Percentiles rank a stretch among this genome's conserved stretches.
phyloP scores from a whole-genome alignment of 2,797 vertebrate genomes.

The Phrynocephalus guinanensis region DNA sequence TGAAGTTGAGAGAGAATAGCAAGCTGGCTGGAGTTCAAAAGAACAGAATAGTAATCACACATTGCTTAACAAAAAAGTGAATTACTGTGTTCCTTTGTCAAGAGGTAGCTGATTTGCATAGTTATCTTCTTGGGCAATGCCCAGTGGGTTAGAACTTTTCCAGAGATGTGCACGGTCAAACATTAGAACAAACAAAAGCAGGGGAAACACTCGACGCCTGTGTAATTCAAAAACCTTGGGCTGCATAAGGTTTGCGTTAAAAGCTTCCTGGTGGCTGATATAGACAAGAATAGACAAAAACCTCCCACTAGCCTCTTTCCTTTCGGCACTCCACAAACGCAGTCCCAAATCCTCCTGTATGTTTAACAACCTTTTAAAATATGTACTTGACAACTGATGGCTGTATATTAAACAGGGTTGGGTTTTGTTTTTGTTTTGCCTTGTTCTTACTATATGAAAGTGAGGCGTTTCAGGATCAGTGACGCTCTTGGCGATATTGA shows the following conservation, averaged over 20 bases:
- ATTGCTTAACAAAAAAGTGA: constrained; percentile 66
- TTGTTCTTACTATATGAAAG: constrained; percentile 61
- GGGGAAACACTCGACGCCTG: constrained; percentile 43
- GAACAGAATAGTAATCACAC: constrained; percentile 59
- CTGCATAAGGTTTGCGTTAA: constrained; percentile 44
- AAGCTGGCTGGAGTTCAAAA: constrained; percentile 73
- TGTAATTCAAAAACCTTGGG: constrained; percentile 42
- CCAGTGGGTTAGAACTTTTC: constrained; percentile 56
- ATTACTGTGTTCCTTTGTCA: constrained; percentile 66
- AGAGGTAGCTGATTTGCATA: constrained; percentile 52
- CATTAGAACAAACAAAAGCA: constrained; percentile 61
- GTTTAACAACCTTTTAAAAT: constrained; percentile 53
- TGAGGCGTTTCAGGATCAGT: constrained; percentile 67
- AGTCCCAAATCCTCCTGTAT: not conserved
- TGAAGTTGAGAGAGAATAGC: constrained; percentile 71
- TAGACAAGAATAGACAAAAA: constrained; percentile 46
- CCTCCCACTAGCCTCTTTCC: constrained; percentile 47
- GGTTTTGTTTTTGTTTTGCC: not conserved
- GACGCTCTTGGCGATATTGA: constrained; percentile 63
- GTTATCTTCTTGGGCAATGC: constrained; percentile 51
- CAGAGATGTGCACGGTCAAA: constrained; percentile 52
- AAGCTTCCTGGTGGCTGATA: constrained; percentile 56
- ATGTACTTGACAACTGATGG: constrained; percentile 60
- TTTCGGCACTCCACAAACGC: not conserved
- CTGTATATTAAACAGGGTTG: constrained; percentile 66